Percentiles rank a stretch among this genome's conserved stretches.
Conservation (phyloP, 2,113 vertebrate genomes). For the Apteryx owenii region DNA sequence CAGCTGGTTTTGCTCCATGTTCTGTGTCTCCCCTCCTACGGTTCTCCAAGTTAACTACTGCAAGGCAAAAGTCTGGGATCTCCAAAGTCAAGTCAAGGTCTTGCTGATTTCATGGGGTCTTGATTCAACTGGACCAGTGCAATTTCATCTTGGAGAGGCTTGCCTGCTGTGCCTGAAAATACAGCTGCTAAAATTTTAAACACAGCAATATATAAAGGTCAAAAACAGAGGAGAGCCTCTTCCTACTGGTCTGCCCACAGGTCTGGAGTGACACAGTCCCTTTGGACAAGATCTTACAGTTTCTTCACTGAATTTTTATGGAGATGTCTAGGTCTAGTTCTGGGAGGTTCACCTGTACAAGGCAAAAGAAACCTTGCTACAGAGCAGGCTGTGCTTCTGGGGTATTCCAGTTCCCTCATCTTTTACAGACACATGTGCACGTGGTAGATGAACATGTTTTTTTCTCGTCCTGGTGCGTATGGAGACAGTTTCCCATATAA, state of each 20-base stretch:
- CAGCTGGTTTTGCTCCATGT: no score
- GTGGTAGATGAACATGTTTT: not conserved
- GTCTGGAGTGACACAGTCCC: not conserved
- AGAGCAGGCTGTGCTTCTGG: not conserved
- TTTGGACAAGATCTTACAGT: not conserved
- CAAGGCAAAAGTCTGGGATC: not conserved
- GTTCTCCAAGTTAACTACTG: not conserved
- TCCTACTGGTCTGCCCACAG: not conserved
- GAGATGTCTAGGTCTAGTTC: not conserved
- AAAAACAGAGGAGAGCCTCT: not conserved
- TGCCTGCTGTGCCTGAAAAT: not conserved
- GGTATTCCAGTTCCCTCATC: not conserved
- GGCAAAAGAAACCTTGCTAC: not conserved
- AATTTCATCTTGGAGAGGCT: not conserved
- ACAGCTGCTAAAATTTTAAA: not conserved
- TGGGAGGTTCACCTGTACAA: not conserved
- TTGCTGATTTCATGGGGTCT: not conserved
- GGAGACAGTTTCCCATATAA: not conserved
- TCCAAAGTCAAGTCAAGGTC: not conserved
- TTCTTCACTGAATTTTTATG: not conserved
- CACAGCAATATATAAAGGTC: not conserved
- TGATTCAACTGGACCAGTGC: not conserved
- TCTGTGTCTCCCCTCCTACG: not conserved
- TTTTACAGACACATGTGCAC: not conserved
- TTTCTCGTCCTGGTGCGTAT: not conserved